Evolutionary conservation across 1,140 invertebrate genomes (phyloP).

Genomic region (Drosophila persimilis): DNA sequence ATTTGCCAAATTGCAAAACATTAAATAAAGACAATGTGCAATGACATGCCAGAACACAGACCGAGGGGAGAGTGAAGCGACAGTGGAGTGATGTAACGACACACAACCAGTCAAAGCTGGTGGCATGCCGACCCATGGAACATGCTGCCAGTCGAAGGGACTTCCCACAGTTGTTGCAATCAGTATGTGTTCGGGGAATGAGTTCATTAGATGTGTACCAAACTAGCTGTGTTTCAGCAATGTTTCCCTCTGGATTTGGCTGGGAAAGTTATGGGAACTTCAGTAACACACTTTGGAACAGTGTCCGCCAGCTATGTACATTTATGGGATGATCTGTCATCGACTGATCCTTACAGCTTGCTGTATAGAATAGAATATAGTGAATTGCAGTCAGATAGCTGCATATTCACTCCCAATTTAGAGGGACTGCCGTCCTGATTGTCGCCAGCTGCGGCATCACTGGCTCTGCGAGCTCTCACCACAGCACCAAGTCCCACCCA

Average conservation of each 20-base stretch:
- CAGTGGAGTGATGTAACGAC: constrained; percentile 17
- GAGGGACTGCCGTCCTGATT: too few relatives aligned
- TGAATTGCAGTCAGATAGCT: too few relatives aligned
- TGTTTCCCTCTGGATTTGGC: background rate
- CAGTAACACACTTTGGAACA: too few relatives aligned
- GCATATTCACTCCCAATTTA: too few relatives aligned
- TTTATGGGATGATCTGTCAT: too few relatives aligned
- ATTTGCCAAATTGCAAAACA: constrained; percentile 80
- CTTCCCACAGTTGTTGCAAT: background rate
- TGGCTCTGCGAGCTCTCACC: constrained; percentile 6
- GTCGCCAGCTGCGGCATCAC: constrained; percentile 13
- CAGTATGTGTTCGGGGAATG: constrained; percentile 1
- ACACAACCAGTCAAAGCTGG: constrained; percentile 22
- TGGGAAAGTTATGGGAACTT: background rate
- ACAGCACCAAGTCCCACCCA: constrained; percentile 16
- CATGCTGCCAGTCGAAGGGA: constrained; percentile 4
- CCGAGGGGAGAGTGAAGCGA: background rate
- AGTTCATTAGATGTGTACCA: constrained; percentile 10
- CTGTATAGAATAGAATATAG: too few relatives aligned
- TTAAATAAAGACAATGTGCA: constrained; percentile 80
- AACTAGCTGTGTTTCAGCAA: background rate
- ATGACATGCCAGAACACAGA: constrained; percentile 55
- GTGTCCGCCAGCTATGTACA: too few relatives aligned
- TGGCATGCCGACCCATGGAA: constrained; percentile 31
- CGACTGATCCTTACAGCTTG: too few relatives aligned